Conservation (phyloP, 1,140 invertebrate species). For the Heliconius hewitsoni region DNA sequence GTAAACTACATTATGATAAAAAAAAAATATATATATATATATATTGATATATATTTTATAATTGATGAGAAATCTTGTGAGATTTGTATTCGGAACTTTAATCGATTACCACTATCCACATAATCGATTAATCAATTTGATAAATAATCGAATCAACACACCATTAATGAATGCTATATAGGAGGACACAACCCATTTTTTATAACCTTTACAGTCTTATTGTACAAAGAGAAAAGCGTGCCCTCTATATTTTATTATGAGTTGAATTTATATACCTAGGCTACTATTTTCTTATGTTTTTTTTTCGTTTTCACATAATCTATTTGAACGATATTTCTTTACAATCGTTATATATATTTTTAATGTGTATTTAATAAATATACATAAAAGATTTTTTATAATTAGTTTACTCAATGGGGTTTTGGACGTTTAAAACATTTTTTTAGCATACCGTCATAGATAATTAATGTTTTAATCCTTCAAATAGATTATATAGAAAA, state of each 20-base stretch:
- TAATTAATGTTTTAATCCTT: neutral
- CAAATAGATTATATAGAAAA: constrained; percentile 27
- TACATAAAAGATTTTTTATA: neutral
- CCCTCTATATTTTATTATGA: constrained; percentile 18
- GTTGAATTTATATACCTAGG: constrained; percentile 11
- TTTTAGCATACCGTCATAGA: neutral
- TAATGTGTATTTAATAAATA: neutral
- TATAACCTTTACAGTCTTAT: constrained; percentile 22
- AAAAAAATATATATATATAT: no score
- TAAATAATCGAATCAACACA: no score
- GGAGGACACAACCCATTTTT: constrained; percentile 11
- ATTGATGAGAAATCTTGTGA: no score
- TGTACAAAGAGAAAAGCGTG: constrained; percentile 27
- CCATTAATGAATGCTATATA: no score
- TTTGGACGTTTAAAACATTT: neutral
- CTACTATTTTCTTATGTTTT: constrained; percentile 26
- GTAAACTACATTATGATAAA: no score
- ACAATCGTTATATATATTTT: neutral
- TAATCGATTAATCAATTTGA: no score
- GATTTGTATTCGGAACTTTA: no score
- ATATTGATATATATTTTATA: no score
- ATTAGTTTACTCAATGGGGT: neutral
- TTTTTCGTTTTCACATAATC: constrained; percentile 20
- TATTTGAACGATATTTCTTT: neutral
- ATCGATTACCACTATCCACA: no score